phyloP scores from a whole-genome alignment of 2,797 vertebrate species.

The Thripadectes ignobilis region DNA sequence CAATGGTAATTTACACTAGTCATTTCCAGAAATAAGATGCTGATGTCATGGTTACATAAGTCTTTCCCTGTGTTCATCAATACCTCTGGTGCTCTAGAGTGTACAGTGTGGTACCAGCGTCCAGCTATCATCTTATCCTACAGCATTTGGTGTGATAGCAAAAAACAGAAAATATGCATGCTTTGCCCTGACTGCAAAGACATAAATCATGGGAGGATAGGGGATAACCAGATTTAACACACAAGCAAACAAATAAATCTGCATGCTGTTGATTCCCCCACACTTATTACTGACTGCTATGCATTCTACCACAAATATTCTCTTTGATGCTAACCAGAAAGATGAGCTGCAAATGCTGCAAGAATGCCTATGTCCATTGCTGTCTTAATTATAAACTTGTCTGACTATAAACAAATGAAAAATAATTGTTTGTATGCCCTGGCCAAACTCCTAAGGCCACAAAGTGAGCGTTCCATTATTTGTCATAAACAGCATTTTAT shows the following conservation, averaged over 20 bases:
- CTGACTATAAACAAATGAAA: conserved; percentile 21
- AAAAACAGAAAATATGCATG: neutral
- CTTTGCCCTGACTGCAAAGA: neutral
- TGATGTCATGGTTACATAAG: neutral
- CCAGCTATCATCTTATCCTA: neutral
- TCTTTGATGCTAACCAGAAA: conserved; percentile 35
- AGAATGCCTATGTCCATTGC: neutral
- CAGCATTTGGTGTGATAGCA: neutral
- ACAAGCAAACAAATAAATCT: neutral
- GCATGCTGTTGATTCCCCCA: neutral
- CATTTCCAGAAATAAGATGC: neutral
- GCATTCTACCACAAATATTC: conserved; percentile 16
- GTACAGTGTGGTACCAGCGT: neutral
- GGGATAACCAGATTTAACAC: neutral
- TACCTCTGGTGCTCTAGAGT: neutral
- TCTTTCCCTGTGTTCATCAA: neutral
- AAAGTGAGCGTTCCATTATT: neutral
- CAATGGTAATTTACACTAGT: neutral
- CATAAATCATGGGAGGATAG: neutral
- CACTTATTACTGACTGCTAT: neutral
- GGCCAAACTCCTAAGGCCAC: neutral
- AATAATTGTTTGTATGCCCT: neutral
- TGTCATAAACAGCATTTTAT: neutral
- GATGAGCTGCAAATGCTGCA: conserved; percentile 1
- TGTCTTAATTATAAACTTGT: conserved; percentile 22